Conservation (phyloP, 2,888 invertebrate genomes). For the Ichneumon xanthorius region DNA sequence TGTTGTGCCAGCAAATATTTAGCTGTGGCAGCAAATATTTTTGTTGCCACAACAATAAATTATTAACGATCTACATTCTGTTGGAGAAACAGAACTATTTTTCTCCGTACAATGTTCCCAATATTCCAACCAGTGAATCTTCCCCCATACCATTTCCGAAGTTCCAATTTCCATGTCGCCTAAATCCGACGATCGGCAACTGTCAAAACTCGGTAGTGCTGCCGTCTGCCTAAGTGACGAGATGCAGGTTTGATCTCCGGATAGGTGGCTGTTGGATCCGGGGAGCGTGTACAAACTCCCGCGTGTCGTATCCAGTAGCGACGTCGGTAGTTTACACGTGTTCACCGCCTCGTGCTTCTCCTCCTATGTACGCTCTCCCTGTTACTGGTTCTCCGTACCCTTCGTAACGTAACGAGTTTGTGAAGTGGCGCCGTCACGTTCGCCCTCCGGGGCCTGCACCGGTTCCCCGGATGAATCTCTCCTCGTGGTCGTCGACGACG, state of each 20-base stretch:
- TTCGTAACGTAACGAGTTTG: constrained; percentile 68
- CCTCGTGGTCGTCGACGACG: constrained; percentile 48
- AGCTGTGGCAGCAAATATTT: no score
- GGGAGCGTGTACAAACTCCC: constrained; percentile 48
- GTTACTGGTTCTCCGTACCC: constrained; percentile 19
- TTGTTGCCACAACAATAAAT: no score
- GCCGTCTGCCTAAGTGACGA: constrained; percentile 53
- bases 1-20: no score
- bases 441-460: constrained; percentile 56
- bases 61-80: no score
- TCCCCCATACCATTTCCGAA: no score
- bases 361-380: background rate
- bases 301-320: constrained; percentile 57
- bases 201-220: constrained; percentile 12
- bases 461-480: constrained; percentile 61
- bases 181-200: background rate
- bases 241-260: constrained; percentile 38
- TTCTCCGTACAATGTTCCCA: background rate
- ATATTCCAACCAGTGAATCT: no score
- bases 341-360: constrained; percentile 18
- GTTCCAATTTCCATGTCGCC: no score
- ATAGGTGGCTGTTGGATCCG: constrained; percentile 26
- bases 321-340: constrained; percentile 61
- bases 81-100: no score
- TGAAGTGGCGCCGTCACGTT: constrained; percentile 68